phyloP scores from a whole-genome alignment of 1,140 invertebrate genomes.

The Cyrtorhinus lividipennis region DNA sequence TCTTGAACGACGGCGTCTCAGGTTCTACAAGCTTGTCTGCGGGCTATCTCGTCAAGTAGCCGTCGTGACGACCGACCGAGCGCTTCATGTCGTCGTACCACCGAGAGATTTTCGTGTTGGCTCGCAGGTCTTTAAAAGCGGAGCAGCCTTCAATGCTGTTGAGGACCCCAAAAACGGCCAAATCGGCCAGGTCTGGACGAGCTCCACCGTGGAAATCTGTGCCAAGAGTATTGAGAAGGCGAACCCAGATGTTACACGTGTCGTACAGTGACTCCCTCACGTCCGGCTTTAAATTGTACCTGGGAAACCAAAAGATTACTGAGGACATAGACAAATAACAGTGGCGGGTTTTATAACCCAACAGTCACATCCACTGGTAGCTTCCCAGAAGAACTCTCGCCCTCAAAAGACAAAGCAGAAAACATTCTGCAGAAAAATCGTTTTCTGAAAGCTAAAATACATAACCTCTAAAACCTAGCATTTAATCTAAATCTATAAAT shows the following conservation, averaged over 20 bases:
- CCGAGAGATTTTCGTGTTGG: constrained; percentile 51
- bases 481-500: too few species aligned
- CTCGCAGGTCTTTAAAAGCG: constrained; percentile 71
- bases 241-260: constrained; percentile 66
- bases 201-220: constrained; percentile 72
- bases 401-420: too few species aligned
- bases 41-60: not conserved
- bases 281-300: constrained; percentile 72
- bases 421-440: too few species aligned
- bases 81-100: constrained; percentile 29
- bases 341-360: too few species aligned
- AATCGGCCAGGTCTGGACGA: constrained; percentile 80
- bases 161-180: constrained; percentile 84
- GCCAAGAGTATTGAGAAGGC: constrained; percentile 45
- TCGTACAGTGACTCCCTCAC: constrained; percentile 83
- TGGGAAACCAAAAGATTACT: too few species aligned
- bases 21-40: too few species aligned
- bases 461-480: too few species aligned
- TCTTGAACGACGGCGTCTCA: too few species aligned
- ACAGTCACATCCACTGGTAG: too few species aligned
- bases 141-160: constrained; percentile 89
- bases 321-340: not conserved
- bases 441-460: too few species aligned
- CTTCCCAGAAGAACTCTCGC: too few species aligned
- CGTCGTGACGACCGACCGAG: not conserved